These are phyloP conservation scores for Arge pagana DNA, from an alignment of 2,888 invertebrate genomes.

Conservation along the genomic window DNA sequence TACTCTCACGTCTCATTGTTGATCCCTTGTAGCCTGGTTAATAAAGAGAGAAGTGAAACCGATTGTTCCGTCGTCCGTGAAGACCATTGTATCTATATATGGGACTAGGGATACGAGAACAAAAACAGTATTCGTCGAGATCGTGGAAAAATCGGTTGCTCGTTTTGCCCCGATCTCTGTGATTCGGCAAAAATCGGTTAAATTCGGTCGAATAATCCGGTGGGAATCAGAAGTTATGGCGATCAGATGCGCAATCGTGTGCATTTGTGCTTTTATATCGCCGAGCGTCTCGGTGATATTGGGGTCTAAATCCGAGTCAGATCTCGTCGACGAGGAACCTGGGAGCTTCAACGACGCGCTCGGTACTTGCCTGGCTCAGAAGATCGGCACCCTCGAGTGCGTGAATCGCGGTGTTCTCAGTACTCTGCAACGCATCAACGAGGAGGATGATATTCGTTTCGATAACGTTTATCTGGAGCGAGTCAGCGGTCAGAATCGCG, in stretches of 20 bases:
- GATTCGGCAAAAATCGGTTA: neutral
- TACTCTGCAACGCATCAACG: conserved; percentile 69
- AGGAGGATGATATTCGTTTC: conserved; percentile 69
- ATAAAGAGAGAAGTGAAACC: conserved; percentile 54
- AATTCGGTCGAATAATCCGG: neutral
- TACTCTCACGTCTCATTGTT: conserved; percentile 29
- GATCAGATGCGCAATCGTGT: neutral
- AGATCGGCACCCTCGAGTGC: conserved; percentile 61
- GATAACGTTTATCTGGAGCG: conserved; percentile 68
- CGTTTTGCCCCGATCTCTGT: neutral
- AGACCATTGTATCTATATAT: conserved; percentile 31
- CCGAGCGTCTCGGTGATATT: conserved; percentile 47
- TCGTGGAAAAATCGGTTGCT: conserved; percentile 9
- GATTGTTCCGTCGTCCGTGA: conserved; percentile 54
- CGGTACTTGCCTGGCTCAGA: conserved; percentile 43
- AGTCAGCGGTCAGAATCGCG: conserved; percentile 67
- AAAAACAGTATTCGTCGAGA: conserved; percentile 9
- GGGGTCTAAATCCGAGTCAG: conserved; percentile 39
- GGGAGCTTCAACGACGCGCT: conserved; percentile 42
- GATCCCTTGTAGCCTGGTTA: no score
- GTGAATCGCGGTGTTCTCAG: conserved; percentile 72
- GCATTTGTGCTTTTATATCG: conserved; percentile 34
- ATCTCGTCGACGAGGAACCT: conserved; percentile 35
- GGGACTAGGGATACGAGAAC: conserved; percentile 10
- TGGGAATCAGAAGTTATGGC: neutral